A percentile compares a stretch with the other conserved stretches of the same genome.
phyloP scores from a whole-genome alignment of 2,888 invertebrate genomes.

The Smittia sp. region DNA sequence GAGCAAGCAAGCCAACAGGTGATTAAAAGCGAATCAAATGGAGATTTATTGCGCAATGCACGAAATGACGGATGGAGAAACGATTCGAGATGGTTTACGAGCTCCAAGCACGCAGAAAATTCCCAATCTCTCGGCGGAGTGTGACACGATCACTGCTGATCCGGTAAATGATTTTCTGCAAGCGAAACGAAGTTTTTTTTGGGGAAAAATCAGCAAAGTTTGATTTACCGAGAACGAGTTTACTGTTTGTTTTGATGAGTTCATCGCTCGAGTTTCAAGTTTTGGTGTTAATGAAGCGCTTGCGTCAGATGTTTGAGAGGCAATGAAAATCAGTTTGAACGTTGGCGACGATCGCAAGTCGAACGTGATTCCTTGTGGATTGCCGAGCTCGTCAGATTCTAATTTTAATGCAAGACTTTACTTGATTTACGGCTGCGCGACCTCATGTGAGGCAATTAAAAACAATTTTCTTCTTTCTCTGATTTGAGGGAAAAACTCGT shows the following conservation, averaged over 20 bases:
- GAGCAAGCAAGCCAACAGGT: not conserved
- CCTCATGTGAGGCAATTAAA: not conserved
- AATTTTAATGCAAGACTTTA: not conserved
- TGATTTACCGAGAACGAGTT: not conserved
- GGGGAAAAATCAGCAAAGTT: no score
- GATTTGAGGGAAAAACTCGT: no score
- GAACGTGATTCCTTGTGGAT: not conserved
- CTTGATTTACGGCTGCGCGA: conserved; percentile 1
- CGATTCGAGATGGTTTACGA: not conserved
- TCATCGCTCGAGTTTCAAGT: not conserved
- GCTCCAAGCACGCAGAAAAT: not conserved
- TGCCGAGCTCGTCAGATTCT: not conserved
- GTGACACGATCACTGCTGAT: not conserved
- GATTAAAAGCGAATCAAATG: not conserved
- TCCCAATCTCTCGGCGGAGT: not conserved
- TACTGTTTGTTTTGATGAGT: not conserved
- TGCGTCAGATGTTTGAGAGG: not conserved
- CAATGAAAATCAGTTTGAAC: no score
- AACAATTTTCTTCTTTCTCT: not conserved
- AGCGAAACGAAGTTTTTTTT: not conserved
- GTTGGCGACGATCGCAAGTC: no score
- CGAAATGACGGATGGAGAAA: not conserved
- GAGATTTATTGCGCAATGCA: not conserved
- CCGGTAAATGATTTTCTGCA: not conserved
- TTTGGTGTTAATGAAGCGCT: not conserved